Base-by-base conservation (phyloP, 2,888 invertebrate genomes). In the Hyposoter dolosus region DNA sequence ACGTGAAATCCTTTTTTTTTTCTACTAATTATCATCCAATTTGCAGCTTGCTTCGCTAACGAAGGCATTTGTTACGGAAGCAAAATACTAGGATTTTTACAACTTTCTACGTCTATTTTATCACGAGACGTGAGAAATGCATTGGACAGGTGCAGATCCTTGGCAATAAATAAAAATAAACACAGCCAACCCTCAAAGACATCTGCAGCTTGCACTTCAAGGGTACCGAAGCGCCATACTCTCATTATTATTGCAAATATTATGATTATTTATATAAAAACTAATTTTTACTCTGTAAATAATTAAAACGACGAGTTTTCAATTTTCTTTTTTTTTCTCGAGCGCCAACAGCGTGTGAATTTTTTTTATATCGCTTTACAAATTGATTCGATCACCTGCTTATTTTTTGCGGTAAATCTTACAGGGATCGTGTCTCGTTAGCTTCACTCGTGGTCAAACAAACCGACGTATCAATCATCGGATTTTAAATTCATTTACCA, bases 201-300 rank as follows among this genome's bases (percentile, higher is more conserved):
- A 84, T 84, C 72, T 84, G 84, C 84, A 77, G 78, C 72, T 74
- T 78, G 74, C 77, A 74, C 43, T 60, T 85, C 32, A 79, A 74
- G 60, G 68, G 60, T 35, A 69, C 60, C 6, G 28, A 15, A 60
- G 15, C 28, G 60, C 60, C 1, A 23, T 60, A 15, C 12, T 56
- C 17, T 56, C 3, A 28, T 60, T 60, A 60, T 60, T 28, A 28
- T 28, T 23, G 12, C 5, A 35, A 35, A 35, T 35, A 35, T 35
- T 6, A 35, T 6, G 35, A 35, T 35, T 40, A 40, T 40, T 1
- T 9, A 60, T 60, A 60, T 1, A 28, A 60, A 60, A 60, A 28
- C 4, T 15, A 28, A 28, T 15, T 15, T 60, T 28, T 28, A 60
- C 15, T 5, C 5, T 1, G 0, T 35, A 53, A 17, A 53, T 32